These are phyloP conservation scores for Aphidius ervi DNA, from an alignment of 1,140 invertebrate genomes.

Conservation along the genomic window DNA sequence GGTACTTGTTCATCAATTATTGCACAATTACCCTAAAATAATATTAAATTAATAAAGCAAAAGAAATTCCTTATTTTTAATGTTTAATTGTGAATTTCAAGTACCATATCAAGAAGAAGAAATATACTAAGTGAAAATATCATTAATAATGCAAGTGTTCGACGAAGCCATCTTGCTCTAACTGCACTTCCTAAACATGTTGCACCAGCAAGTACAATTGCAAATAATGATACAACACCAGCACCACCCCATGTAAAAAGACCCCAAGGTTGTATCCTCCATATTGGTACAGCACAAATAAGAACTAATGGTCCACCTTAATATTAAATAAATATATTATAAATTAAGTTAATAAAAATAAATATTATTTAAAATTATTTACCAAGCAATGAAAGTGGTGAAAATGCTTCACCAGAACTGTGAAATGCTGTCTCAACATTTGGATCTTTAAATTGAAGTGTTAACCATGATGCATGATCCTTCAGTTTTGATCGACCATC, in stretches of 20 bases:
- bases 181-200: conserved; percentile 48
- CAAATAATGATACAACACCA: conserved; percentile 45
- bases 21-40: conserved; percentile 44
- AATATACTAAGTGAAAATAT: conserved; percentile 46
- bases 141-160: conserved; percentile 46
- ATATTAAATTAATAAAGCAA: neutral
- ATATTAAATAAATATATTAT: neutral
- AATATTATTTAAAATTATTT: neutral
- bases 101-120: conserved; percentile 46
- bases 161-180: conserved; percentile 46
- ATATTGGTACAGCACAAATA: conserved; percentile 56
- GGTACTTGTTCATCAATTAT: conserved; percentile 41
- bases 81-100: neutral
- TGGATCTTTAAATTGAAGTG: conserved; percentile 62
- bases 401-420: conserved; percentile 62
- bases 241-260: conserved; percentile 50
- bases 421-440: conserved; percentile 64
- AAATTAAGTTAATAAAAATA: neutral
- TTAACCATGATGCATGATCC: conserved; percentile 63
- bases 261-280: conserved; percentile 48
- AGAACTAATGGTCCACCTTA: conserved; percentile 59
- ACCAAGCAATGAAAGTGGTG: conserved; percentile 59
- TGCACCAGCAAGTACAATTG: conserved; percentile 42
- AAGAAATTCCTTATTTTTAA: neutral
- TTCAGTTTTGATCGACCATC: conserved; percentile 56